Evolutionary conservation across 2,797 vertebrate genomes (phyloP), one percentile per base, ranked within the genome.

Genomic region (Hafferia zeledoni): DNA sequence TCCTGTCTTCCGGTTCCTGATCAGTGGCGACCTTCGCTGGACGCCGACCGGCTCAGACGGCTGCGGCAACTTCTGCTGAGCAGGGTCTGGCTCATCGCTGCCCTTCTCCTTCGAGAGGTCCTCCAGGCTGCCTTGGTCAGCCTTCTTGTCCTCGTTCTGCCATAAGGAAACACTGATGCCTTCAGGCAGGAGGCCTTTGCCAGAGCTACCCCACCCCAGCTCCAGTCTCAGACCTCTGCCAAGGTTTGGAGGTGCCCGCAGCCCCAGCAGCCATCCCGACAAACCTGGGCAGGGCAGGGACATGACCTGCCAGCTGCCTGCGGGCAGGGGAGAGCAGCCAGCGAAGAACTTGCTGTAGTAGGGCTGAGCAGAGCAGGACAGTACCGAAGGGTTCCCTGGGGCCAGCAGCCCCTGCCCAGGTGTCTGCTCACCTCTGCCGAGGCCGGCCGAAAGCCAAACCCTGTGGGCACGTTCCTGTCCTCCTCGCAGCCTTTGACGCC

Each of bases 401-500:
- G 27, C 37, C 31, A 9, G 64, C 16, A 20, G 53, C 52, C 23
- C 2, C 23, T 17, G 15, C 3, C 27, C 27, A 0, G n/a, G 67
- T 52, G 71, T 10, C 16, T 3, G 60, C 92, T 97, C 84, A 99
- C 99, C 98, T 99, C 99, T 10, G 99, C 98, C 2, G 99, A 99
- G 23, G 99, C 99, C 0, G 99, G 99, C 3, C 99, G 98, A 94
- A 99, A 99, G 63, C 99, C 99, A 55, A 98, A 99, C 44, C 99
- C 99, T 2, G 98, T 97, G 1, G 99, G 99, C 11, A 98, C 98
- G 4, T 98, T 99, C 94, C 99, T 98, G 91, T 99, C 99, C 87
- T 99, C 99, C 77, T 99, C 99, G 0, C 99, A 98, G 18, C 99
- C 99, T 96, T 99, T 99, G 55, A 99, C 99, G 0, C 99, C 99